Evolutionary conservation across 2,113 vertebrate genomes (phyloP), one percentile per base, ranked within the genome.

Genomic region (Collichthys lucidus): DNA sequence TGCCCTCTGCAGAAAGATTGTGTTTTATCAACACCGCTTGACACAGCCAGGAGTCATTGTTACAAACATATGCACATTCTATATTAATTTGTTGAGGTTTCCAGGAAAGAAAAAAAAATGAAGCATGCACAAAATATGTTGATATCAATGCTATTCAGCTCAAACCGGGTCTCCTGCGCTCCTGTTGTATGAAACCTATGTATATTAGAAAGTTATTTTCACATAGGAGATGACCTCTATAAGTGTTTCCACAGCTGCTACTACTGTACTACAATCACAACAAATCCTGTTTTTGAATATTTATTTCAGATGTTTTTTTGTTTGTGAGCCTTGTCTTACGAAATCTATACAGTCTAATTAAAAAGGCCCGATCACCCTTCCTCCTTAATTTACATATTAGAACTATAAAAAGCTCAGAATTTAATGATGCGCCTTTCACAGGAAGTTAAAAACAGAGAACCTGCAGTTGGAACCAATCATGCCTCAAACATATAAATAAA

Each of bases 1-100:
- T 92, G 87, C 89, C 91, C 89, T 92, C 69, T 83, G 76, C 66
- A 86, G 83, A 90, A 87, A 91, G 63, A 92, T 82, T 87, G 87
- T 77, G 78, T 91, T 90, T 92, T 86, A 91, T 89, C 89, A 91
- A 82, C 84, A 80, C 61, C 71, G 85, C 84, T 84, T 85, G 79
- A 90, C 83, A 88, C 79, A 77, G 76, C 62, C 64, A 83, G 77
- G 59, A 84, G 82, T 83, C 80, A 61, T 72, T 86, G 78, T 69
- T 78, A 80, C 61, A 79, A 88, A 92, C 81, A 89, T 88, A 80
- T 91, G 80, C 77, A 78, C 86, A 79, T 82, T 87, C 62, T 86
- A 74, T 52, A 89, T 90, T 86, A 82, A 89, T 90, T 91, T 86
- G 49, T 60, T 59, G 14, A 15, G 22, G 3, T 31, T 86, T 70